Evolutionary conservation across 2,888 invertebrate genomes (phyloP), one percentile per base, ranked within the genome.

Genomic region (Lingula anatina): DNA sequence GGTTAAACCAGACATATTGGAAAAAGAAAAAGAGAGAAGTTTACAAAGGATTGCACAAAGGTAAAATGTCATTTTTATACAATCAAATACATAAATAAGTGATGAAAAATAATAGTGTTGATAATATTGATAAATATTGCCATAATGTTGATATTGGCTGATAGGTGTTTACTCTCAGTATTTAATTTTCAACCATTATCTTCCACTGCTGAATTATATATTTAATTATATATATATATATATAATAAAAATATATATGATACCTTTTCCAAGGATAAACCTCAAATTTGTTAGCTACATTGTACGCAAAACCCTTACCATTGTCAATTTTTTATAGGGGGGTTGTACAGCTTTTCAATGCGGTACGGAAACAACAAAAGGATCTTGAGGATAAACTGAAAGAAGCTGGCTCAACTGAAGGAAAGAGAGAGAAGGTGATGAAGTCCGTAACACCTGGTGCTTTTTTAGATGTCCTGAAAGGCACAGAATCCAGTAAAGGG

Each of bases 281-380:
- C n/a, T n/a, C n/a, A n/a, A n/a, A n/a, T n/a, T n/a, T n/a, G n/a
- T n/a, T n/a, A n/a, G n/a, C n/a, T n/a, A n/a, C n/a, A n/a, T n/a
- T 31, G 35, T 31, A 31, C 9, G 15, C 15, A 31, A 12, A 9
- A 12, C 15, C 9, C 15, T 31, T 15, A n/a, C n/a, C n/a, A n/a
- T n/a, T n/a, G n/a, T n/a, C n/a, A n/a, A n/a, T 46, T 42, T 23
- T 21, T 50, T 52, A 7, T 60, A 89, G 88, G 73, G 94, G 93
- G 66, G 91, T 93, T 1, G 91, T 94, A 0, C 92, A 93, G 71
- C 79, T 94, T 55, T 94, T 93, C 67, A 94, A 94, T 81, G 89
- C 90, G 28, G 92, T 94, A 0, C 84, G 84, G 64, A 83, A 86
- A 61, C 92, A 93, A 74, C 92, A 93, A 75, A 88, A 85, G 71